A percentile compares a stretch with the other conserved stretches of the same genome.
Evolutionary conservation across 2,113 vertebrate genomes (phyloP).

Genomic region (Bufo bufo): DNA sequence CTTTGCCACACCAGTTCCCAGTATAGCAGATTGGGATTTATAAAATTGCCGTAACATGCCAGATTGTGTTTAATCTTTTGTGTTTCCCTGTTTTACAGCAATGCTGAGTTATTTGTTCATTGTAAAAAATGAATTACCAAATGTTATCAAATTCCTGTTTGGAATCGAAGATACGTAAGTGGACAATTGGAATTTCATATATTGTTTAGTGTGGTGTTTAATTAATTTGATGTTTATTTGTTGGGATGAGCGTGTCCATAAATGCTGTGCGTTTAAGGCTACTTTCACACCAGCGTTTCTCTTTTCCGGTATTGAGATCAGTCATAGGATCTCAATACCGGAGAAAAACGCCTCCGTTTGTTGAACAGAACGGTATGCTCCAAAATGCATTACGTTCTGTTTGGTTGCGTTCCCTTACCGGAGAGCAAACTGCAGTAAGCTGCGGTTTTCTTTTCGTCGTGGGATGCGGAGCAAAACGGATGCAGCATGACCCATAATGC

Average conservation of each 20-base stretch:
- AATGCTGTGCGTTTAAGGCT: background rate
- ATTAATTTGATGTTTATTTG: background rate
- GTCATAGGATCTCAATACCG: no score
- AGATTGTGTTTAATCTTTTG: background rate
- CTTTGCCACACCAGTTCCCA: background rate
- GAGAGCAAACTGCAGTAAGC: no score
- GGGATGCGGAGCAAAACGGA: no score
- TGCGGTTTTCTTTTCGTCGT: no score
- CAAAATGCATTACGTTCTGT: no score
- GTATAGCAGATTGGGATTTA: background rate
- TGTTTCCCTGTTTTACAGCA: constrained; percentile 71
- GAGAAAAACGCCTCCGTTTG: no score
- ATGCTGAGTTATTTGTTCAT: constrained; percentile 98
- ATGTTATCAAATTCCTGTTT: constrained; percentile 85
- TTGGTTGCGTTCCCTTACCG: no score
- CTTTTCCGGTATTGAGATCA: no score
- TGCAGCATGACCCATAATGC: no score
- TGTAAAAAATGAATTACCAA: constrained; percentile 93
- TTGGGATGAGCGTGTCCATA: background rate
- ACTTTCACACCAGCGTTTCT: no score
- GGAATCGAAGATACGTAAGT: constrained; percentile 75
- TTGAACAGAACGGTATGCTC: no score
- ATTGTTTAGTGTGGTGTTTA: background rate
- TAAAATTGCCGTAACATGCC: background rate
- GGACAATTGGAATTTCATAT: background rate